These are phyloP conservation scores for Albula goreensis DNA, from an alignment of 2,113 vertebrate species.

Conservation along the genomic window DNA sequence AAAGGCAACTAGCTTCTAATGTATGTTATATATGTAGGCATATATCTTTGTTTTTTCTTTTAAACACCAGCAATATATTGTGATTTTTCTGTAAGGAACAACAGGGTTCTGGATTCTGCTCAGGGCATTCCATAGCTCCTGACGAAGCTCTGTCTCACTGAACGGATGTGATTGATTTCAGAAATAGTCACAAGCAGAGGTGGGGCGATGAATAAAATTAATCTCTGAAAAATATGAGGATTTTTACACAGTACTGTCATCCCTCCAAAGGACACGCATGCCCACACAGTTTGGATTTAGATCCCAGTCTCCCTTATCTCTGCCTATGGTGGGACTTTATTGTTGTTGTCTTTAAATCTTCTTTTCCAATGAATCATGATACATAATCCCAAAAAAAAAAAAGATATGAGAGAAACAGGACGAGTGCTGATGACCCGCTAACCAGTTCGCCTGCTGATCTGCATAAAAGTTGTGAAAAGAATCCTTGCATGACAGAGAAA, in stretches of 20 bases:
- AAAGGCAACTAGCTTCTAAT: neutral
- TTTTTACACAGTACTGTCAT: neutral
- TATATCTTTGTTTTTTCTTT: neutral
- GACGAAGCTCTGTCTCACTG: neutral
- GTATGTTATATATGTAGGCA: neutral
- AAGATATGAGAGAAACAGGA: neutral
- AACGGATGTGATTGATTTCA: neutral
- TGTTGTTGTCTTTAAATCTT: neutral
- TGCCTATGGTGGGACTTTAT: neutral
- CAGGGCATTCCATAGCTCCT: neutral
- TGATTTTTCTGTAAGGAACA: neutral
- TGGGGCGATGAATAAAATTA: neutral
- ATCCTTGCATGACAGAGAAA: neutral
- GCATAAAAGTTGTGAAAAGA: neutral
- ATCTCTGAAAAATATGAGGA: neutral
- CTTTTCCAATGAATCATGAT: neutral
- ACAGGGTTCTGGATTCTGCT: neutral
- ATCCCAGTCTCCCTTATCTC: neutral
- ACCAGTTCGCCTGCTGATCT: neutral
- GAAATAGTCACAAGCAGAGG: neutral
- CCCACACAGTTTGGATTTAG: neutral
- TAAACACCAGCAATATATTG: neutral
- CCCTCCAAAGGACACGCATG: neutral
- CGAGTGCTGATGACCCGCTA: neutral
- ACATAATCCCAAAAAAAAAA: neutral